Evolutionary conservation across 35 echinoderm and acorn worm genomes (phyloP).

Genomic region (Lytechinus pictus): DNA sequence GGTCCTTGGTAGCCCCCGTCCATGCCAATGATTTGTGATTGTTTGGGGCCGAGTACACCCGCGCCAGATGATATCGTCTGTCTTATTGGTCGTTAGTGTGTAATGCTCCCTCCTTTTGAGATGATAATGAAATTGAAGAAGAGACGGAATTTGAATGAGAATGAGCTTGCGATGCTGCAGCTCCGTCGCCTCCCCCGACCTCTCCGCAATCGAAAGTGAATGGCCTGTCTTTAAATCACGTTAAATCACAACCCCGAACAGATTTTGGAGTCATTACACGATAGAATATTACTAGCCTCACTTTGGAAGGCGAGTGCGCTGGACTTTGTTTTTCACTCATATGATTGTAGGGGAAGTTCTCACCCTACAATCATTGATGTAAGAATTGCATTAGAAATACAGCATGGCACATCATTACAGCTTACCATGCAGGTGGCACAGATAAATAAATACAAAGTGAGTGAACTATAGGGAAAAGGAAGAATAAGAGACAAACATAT

Average conservation of each 20-base stretch:
- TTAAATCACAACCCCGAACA: not conserved
- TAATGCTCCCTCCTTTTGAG: conserved; percentile 42
- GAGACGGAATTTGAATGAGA: not conserved
- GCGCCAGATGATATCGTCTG: conserved; percentile 8
- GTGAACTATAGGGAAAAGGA: not conserved
- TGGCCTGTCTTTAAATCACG: not conserved
- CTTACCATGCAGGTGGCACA: not conserved
- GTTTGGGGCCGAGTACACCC: not conserved
- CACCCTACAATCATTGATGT: not conserved
- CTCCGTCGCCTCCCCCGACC: not conserved
- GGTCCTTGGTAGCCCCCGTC: not conserved
- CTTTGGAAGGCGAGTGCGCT: not conserved
- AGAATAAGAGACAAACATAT: too few relatives aligned
- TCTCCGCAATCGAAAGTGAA: not conserved
- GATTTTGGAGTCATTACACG: not conserved
- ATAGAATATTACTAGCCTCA: not conserved
- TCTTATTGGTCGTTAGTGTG: conserved; percentile 51
- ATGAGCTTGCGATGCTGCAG: not conserved
- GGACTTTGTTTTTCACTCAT: not conserved
- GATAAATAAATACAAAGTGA: not conserved
- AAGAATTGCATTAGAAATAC: not conserved
- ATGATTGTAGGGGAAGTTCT: not conserved
- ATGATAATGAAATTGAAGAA: conserved; percentile 57
- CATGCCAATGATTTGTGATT: conserved; percentile 39
- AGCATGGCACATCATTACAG: not conserved